Conservation (phyloP, 2,113 vertebrate genomes). For the Nothocercus nigrocapillus region DNA sequence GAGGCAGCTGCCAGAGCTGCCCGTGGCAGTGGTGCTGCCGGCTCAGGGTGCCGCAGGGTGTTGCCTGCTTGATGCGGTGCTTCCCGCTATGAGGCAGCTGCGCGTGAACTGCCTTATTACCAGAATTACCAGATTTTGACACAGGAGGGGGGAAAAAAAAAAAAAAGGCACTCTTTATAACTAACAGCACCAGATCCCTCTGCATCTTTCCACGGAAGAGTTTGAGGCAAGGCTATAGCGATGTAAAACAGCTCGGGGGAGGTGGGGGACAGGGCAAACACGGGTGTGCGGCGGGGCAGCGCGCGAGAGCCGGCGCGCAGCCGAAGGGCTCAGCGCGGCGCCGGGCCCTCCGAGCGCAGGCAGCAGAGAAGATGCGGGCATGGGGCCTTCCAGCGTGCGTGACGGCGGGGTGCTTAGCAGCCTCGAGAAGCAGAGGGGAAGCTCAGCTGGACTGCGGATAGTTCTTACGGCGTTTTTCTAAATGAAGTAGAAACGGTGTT, state of each 20-base stretch:
- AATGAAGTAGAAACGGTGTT: not conserved
- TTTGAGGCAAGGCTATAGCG: not conserved
- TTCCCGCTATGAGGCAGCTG: not conserved
- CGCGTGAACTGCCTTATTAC: not conserved
- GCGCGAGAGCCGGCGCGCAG: too few relatives aligned
- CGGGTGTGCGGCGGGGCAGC: not conserved
- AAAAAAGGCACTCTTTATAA: not conserved
- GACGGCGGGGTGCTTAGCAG: not conserved
- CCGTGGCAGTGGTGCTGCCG: not conserved
- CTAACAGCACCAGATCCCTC: not conserved
- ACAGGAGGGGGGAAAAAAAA: too few relatives aligned
- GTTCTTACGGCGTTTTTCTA: not conserved
- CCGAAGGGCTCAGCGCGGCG: not conserved
- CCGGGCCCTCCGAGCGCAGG: not conserved
- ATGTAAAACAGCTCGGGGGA: not conserved
- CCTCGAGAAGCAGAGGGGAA: not conserved
- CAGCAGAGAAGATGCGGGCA: not conserved
- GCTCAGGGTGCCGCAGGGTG: not conserved
- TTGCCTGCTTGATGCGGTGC: not conserved
- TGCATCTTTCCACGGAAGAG: not conserved
- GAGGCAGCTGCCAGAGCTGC: not conserved
- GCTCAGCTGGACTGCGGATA: not conserved
- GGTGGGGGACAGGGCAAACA: not conserved
- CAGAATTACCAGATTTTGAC: not conserved
- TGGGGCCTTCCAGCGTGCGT: not conserved